Base-by-base conservation (phyloP, 1,140 invertebrate genomes). In the Drosophila parabipectinata region DNA sequence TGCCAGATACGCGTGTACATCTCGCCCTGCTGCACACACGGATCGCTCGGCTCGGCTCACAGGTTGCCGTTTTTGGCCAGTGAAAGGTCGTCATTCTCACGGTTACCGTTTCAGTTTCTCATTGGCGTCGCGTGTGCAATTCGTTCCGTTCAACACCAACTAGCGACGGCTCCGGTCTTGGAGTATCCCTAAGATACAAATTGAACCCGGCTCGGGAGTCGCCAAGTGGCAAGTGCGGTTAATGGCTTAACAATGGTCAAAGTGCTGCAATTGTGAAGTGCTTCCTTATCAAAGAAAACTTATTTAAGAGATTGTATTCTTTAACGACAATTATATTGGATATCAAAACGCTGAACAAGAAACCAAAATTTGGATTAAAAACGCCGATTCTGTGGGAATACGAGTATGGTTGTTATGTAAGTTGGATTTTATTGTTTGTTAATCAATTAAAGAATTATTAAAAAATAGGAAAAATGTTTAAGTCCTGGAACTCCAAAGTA, bases 351-450 rank as follows among this genome's bases (percentile, higher is more conserved):
- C 24, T n/a, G 15, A 41, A 21, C 8, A 14, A 44, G 6, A 44
- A 21, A 4, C 12, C 1, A 51, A 39, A 44, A 30, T 52, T 32
- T 69, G 77, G 81, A 83, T 85, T 80, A 73, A 68, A 56, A 47
- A 32, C 60, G 67, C 39, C 56, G 26, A 30, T 51, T 76, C 45
- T 39, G 12, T 72, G 87, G 82, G 82, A 85, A 87, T 82, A 47
- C 44, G 44, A 47, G 15, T 47, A 87, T 87, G 82, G 82, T 87
- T 88, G 83, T 87, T 69, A 79, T 87, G 82, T 87, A 88, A 87
- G 82, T 85, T 73, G 9, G 14, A 21, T 21, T 44, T 12, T 4
- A 12, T 37, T 37, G 10, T 37, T 37, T 4, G 12, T n/a, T 9
- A 0, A 32, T 21, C 21, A 21, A 21, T 21, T 21, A 21, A 21